Evolutionary conservation across 2,888 invertebrate genomes (phyloP).

Genomic region (Polietes domitor): DNA sequence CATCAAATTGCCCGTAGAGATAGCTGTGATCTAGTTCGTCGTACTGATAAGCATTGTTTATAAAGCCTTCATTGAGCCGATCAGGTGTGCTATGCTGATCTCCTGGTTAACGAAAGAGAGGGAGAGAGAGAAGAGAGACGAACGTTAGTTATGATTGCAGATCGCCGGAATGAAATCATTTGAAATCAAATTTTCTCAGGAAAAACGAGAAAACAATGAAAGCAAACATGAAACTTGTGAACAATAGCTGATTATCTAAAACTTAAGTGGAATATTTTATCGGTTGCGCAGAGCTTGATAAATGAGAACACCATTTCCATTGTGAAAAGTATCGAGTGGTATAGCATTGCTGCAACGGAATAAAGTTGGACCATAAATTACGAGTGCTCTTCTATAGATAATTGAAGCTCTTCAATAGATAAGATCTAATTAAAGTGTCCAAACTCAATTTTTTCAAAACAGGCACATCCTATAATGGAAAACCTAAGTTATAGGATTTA

Average conservation of each 20-base stretch:
- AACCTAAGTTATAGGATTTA: too few species aligned
- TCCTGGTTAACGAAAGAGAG: neutral
- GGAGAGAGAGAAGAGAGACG: neutral
- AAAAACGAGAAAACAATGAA: neutral
- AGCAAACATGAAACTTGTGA: neutral
- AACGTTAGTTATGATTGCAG: neutral
- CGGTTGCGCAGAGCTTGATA: neutral
- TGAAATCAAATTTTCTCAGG: neutral
- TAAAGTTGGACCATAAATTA: too few species aligned
- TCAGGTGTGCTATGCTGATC: slow-evolving; percentile 51
- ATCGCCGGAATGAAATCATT: neutral
- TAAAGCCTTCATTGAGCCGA: slow-evolving; percentile 67
- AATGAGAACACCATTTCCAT: neutral
- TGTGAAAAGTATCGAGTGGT: too few species aligned
- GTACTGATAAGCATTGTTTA: slow-evolving; percentile 72
- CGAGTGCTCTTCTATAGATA: too few species aligned
- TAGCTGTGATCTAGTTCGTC: slow-evolving; percentile 74
- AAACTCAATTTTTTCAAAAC: too few species aligned
- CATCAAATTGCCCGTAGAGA: slow-evolving; percentile 72
- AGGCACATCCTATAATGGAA: too few species aligned
- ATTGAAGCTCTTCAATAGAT: too few species aligned
- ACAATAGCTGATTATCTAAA: neutral
- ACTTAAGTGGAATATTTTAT: neutral
- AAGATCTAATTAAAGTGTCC: too few species aligned
- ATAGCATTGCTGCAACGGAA: too few species aligned